Conservation (phyloP, 2,888 invertebrate species). For the Augiades crinisus region DNA sequence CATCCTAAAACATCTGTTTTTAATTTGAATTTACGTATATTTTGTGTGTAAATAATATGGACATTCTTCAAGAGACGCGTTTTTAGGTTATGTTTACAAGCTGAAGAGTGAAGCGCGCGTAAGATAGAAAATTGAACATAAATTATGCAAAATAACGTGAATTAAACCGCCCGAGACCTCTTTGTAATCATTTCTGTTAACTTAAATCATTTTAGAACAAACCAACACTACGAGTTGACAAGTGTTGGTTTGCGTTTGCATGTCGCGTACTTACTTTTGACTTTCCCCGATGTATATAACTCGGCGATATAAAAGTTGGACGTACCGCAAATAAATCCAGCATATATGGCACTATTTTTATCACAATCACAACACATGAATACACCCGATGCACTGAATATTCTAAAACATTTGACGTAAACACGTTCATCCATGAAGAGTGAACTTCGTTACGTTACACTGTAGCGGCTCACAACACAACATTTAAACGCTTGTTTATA, state of each 20-base stretch:
- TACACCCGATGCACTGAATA: slow-evolving; percentile 50
- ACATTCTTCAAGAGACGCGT: too few species aligned
- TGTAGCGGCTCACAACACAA: slow-evolving; percentile 1
- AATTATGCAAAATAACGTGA: not conserved
- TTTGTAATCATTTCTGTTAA: not conserved
- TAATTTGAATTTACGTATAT: too few species aligned
- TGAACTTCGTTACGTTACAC: slow-evolving; percentile 28
- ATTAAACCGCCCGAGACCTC: not conserved
- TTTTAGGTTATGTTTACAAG: slow-evolving; percentile 79
- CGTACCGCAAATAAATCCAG: slow-evolving; percentile 46
- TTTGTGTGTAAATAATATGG: too few species aligned
- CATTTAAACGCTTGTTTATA: not conserved
- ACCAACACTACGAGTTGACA: slow-evolving; percentile 46
- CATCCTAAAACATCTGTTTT: too few species aligned
- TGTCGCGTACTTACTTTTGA: slow-evolving; percentile 49
- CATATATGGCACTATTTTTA: slow-evolving; percentile 40
- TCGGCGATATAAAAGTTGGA: slow-evolving; percentile 38
- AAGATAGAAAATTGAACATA: not conserved
- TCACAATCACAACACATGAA: slow-evolving; percentile 43
- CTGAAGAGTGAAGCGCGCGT: slow-evolving; percentile 42
- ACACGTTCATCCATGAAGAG: slow-evolving; percentile 49
- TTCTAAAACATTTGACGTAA: slow-evolving; percentile 64
- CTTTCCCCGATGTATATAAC: slow-evolving; percentile 44
- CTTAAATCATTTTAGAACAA: not conserved
- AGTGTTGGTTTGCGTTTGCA: slow-evolving; percentile 46